Base-by-base conservation (phyloP, 2,888 invertebrate genomes). In the Drosophila borborema region DNA sequence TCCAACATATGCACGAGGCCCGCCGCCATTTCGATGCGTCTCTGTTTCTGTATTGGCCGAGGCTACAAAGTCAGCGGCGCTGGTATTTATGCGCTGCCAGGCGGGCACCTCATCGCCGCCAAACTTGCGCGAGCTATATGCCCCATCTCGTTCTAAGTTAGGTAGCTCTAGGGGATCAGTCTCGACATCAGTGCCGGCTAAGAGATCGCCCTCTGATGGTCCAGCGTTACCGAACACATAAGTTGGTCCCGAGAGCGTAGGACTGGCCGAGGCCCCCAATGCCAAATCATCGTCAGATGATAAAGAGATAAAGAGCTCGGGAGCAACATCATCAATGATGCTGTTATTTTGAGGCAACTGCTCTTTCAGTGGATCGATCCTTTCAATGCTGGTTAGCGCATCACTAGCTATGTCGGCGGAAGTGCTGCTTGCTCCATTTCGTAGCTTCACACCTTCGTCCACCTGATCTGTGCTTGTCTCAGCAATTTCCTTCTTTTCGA, bases 1-100 rank as follows among this genome's bases (percentile, higher is more conserved):
- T 41, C 97, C 97, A 12, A 97, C 96, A 92, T 96, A 97, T 16
- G 91, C 87, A 8, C 78, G 74, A 2, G 78, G 61, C 23, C 74
- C 28, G 18, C 62, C 36, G 2, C 64, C 64, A 49, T 65, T 70
- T 55, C 65, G 74, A 3, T 55, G 58, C 31, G 45, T 3, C 16
- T 80, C 80, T 4, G 81, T 64, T 58, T 78, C 86, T 8, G 81
- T 77, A 16, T 77, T 77, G 16, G 77, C 65, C 1, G 75, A 54
- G n/a, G 86, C 51, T 18, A 77, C 77, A 55, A 74, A 80, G 2
- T 87, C 77, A 7, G 64, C 31, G 4, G 62, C 71, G 23, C 16
- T 65, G 7, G 51, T 68, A 40, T 64, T 64, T 9, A 20, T 10
- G 9, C 64, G 60, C 34, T 74, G 67, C 75, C 83, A 82, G 4